A percentile compares a stretch with the other conserved stretches of the same genome.
Conservation (phyloP, 2,888 invertebrate genomes). For the Hypomecis punctinalis region DNA sequence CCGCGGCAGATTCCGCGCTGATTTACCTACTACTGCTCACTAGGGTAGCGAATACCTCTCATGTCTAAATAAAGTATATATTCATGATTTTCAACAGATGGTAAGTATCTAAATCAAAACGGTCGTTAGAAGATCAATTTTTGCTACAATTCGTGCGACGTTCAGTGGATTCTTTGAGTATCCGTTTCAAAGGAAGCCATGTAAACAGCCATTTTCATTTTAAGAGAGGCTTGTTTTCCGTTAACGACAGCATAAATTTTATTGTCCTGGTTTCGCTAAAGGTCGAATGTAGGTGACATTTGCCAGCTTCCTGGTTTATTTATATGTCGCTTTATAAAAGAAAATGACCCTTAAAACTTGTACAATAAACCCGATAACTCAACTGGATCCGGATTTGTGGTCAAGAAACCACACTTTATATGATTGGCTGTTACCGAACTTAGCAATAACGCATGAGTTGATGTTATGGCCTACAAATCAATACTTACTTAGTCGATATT, state of each 20-base stretch:
- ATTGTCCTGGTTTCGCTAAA: conserved; percentile 17
- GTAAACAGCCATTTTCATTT: conserved; percentile 16
- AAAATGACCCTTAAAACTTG: conserved; percentile 11
- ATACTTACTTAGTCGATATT: no score
- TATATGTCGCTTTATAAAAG: conserved; percentile 7
- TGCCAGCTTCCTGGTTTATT: conserved; percentile 8
- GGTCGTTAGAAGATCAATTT: neutral
- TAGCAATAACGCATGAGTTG: no score
- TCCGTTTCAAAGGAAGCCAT: conserved; percentile 7
- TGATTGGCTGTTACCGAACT: neutral
- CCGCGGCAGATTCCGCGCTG: no score
- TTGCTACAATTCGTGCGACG: neutral
- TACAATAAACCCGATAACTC: conserved; percentile 2
- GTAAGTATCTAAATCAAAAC: no score
- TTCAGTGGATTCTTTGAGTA: neutral
- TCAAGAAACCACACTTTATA: neutral
- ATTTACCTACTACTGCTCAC: no score
- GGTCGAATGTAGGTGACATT: conserved; percentile 17
- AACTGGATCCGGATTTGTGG: neutral
- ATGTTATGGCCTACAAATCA: no score
- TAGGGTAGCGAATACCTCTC: no score
- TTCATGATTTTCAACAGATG: no score
- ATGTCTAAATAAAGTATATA: no score
- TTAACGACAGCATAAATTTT: conserved; percentile 16
- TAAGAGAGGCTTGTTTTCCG: conserved; percentile 7